phyloP scores from a whole-genome alignment of 1,140 invertebrate species.

The Drosophila tsacasi region DNA sequence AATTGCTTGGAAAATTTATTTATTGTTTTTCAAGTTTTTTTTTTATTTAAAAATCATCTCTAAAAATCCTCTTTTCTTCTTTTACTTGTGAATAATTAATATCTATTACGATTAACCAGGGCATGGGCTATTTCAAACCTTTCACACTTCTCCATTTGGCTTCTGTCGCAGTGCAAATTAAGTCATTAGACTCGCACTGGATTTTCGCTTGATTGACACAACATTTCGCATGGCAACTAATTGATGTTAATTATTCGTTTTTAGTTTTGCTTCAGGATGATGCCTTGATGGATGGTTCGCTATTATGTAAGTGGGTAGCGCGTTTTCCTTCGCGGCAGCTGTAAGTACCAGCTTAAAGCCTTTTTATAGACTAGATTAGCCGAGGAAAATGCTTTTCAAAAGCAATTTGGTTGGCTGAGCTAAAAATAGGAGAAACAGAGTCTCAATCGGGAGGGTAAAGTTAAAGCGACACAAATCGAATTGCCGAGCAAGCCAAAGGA shows the following conservation, averaged over 20 bases:
- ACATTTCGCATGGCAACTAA: constrained; percentile 62
- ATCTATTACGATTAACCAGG: background rate
- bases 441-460: constrained; percentile 65
- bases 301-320: background rate
- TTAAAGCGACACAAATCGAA: constrained; percentile 80
- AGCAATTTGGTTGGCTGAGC: constrained; percentile 29
- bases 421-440: constrained; percentile 60
- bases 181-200: constrained; percentile 50
- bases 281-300: constrained; percentile 59
- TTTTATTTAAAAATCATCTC: no score
- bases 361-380: constrained; percentile 43
- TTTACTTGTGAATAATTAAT: no score
- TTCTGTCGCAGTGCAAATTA: constrained; percentile 42
- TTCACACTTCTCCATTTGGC: background rate
- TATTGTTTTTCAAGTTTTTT: no score
- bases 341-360: constrained; percentile 39
- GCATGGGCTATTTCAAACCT: background rate
- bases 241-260: constrained; percentile 74
- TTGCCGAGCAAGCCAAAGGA: constrained; percentile 47
- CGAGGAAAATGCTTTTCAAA: constrained; percentile 33
- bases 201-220: constrained; percentile 65
- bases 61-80: no score
- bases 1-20: no score
- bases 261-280: constrained; percentile 44
- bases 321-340: background rate